Conservation (phyloP, 2,888 invertebrate species). For the Erebia epiphron region DNA sequence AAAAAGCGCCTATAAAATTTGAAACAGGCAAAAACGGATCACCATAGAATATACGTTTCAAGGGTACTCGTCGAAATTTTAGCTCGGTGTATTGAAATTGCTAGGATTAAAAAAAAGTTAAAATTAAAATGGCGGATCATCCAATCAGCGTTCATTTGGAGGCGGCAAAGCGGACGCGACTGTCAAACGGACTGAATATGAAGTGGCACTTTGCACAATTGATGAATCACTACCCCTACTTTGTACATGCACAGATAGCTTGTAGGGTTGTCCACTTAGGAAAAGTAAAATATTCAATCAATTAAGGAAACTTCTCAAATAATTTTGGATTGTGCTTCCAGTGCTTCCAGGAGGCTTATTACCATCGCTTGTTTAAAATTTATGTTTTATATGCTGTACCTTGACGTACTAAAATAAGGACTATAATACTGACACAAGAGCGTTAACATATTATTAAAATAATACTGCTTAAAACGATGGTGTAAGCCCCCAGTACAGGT, state of each 20-base stretch:
- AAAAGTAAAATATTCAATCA: not conserved
- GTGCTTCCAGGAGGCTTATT: too few species aligned
- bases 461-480: too few species aligned
- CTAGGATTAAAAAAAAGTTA: conserved; percentile 41
- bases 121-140: conserved; percentile 53
- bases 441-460: too few species aligned
- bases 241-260: conserved; percentile 41
- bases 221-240: conserved; percentile 70
- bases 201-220: conserved; percentile 76
- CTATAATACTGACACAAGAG: too few species aligned
- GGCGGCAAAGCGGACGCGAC: conserved; percentile 62
- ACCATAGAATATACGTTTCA: conserved; percentile 21
- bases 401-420: too few species aligned
- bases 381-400: too few species aligned
- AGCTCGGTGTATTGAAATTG: conserved; percentile 41
- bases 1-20: not conserved
- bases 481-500: too few species aligned
- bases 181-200: conserved; percentile 68
- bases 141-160: conserved; percentile 61
- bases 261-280: conserved; percentile 17
- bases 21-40: conserved; percentile 15
- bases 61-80: conserved; percentile 32
- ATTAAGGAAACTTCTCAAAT: not conserved
- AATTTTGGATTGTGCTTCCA: not conserved
- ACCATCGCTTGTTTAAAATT: too few species aligned